Conservation (phyloP, 2,797 vertebrate genomes). For the Lates japonicus region DNA sequence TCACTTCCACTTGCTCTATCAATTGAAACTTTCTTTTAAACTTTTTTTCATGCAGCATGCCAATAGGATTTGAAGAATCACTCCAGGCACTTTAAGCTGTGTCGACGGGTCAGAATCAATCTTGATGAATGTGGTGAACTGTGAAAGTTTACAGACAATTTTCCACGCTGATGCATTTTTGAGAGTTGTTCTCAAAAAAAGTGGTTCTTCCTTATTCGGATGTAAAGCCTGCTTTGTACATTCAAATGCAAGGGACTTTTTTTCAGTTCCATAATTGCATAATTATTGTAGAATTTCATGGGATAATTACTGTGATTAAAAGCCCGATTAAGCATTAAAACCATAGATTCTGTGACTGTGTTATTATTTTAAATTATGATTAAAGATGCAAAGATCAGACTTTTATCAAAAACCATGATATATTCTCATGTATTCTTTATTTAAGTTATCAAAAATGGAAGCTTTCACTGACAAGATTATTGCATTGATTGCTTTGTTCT, state of each 20-base stretch:
- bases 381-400: neutral
- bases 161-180: conserved; percentile 24
- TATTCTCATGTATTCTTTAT: conserved; percentile 13
- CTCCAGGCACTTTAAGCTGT: conserved; percentile 37
- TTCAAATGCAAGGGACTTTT: neutral
- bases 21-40: conserved; percentile 46
- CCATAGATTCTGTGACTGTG: neutral
- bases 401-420: conserved; percentile 18
- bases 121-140: conserved; percentile 57
- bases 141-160: conserved; percentile 45
- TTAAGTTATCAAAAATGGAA: conserved; percentile 16
- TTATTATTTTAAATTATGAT: conserved; percentile 19
- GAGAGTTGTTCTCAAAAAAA: neutral
- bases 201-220: conserved; percentile 12
- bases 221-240: neutral
- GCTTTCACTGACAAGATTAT: conserved; percentile 12
- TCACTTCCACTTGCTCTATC: conserved; percentile 11
- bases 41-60: conserved; percentile 41
- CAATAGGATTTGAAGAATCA: conserved; percentile 53
- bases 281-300: conserved; percentile 23
- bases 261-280: conserved; percentile 6
- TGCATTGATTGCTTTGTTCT: conserved; percentile 33
- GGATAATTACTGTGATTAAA: conserved; percentile 50
- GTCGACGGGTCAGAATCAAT: conserved; percentile 63
- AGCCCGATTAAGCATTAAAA: conserved; percentile 32